These are phyloP conservation scores for Leptopilina boulardi DNA, from an alignment of 1,140 invertebrate genomes.

Conservation along the genomic window DNA sequence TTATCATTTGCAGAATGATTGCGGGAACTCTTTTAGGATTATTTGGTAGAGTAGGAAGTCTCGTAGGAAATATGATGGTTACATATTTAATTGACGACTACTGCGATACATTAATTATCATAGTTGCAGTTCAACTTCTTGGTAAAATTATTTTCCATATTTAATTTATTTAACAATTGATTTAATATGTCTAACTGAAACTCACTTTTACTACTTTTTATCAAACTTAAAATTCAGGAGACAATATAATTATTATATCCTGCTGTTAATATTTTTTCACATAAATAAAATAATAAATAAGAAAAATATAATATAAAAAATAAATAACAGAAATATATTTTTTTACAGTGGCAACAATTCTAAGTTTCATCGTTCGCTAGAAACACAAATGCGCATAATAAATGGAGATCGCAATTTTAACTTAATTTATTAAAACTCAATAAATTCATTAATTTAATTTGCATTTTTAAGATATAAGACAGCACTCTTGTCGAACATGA, in stretches of 20 bases:
- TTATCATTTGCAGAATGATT: constrained; percentile 63
- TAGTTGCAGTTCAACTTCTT: constrained; percentile 65
- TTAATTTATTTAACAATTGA: neutral
- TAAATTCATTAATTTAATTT: neutral
- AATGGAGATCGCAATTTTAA: neutral
- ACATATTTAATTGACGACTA: constrained; percentile 71
- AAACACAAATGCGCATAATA: neutral
- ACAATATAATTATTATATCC: no score
- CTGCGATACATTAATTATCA: constrained; percentile 63
- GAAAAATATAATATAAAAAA: neutral
- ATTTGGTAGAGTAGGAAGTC: constrained; percentile 66
- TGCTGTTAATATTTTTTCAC: no score
- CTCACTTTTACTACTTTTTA: no score
- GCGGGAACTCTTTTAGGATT: constrained; percentile 68
- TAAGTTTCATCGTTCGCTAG: constrained; percentile 8
- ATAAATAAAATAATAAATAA: neutral
- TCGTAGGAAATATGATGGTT: constrained; percentile 68
- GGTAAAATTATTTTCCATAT: constrained; percentile 52
- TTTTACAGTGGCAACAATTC: neutral
- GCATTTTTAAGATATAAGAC: neutral
- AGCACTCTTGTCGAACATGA: neutral
- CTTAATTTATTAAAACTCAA: neutral
- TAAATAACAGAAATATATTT: neutral
- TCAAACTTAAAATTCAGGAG: no score
- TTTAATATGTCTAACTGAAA: no score